These are phyloP conservation scores for Calonectris borealis DNA, from an alignment of 2,113 vertebrate species.

Conservation along the genomic window DNA sequence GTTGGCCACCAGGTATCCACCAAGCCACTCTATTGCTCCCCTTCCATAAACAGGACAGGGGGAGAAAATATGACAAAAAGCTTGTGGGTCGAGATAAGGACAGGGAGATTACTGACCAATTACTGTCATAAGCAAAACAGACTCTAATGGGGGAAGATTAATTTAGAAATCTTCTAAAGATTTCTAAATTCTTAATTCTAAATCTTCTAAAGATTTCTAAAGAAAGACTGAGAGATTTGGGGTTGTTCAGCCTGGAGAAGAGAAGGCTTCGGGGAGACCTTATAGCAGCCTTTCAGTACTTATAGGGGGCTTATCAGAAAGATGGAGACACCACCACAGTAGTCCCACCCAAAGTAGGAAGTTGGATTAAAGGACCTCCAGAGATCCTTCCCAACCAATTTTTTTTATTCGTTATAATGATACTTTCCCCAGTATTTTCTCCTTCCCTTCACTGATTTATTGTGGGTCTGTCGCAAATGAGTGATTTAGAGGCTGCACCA, in stretches of 20 bases:
- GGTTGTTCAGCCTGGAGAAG: too few species aligned
- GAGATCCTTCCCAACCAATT: accelerated
- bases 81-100: accelerated
- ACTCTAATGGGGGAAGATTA: neutral
- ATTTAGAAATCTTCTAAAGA: neutral
- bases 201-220: too few species aligned
- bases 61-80: neutral
- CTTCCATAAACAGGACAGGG: neutral
- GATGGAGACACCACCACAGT: neutral
- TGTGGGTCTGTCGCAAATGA: neutral
- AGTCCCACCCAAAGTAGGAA: neutral
- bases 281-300: too few species aligned
- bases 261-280: too few species aligned
- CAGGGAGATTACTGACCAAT: neutral
- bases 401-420: neutral
- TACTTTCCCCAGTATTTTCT: neutral
- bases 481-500: too few species aligned
- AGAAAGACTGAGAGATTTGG: too few species aligned
- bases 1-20: neutral
- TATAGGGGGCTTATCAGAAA: too few species aligned
- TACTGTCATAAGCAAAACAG: neutral
- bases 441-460: neutral
- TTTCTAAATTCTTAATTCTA: too few species aligned
- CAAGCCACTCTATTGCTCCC: neutral
- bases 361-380: neutral